Percentiles rank a stretch among this genome's conserved stretches.
phyloP scores from a whole-genome alignment of 2,797 vertebrate genomes.

The Petrocephalus schoutedeni region DNA sequence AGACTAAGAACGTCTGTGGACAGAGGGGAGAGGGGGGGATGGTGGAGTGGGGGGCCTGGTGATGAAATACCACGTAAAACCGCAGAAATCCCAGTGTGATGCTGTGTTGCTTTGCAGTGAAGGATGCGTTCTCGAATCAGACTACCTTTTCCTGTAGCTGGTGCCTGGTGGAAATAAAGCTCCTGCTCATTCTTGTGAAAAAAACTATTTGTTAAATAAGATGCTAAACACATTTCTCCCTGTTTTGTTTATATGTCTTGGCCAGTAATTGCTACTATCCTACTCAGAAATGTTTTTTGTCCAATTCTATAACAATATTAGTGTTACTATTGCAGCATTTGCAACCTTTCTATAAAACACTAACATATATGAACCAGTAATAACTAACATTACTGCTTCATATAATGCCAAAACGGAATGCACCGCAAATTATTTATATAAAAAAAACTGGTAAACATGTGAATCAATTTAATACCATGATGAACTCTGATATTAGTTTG shows the following conservation, averaged over 20 bases:
- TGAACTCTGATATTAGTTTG: neutral
- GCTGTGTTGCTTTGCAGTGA: neutral
- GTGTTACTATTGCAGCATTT: neutral
- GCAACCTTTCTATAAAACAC: neutral
- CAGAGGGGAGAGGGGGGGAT: neutral
- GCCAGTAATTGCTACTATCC: neutral
- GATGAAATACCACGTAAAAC: conserved; percentile 3
- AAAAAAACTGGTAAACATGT: neutral
- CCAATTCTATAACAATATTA: neutral
- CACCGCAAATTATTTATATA: neutral
- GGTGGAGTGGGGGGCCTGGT: neutral
- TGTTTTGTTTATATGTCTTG: neutral
- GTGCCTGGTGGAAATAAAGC: neutral
- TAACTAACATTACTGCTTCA: neutral
- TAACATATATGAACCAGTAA: neutral
- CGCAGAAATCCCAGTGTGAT: neutral
- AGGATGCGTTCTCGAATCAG: neutral
- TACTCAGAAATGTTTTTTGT: neutral
- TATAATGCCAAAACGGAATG: neutral
- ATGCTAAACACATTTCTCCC: neutral
- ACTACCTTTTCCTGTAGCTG: neutral
- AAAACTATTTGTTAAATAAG: neutral
- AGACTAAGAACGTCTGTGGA: neutral
- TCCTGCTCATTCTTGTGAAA: neutral
- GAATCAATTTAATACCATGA: neutral